Evolutionary conservation across 2,113 vertebrate species (phyloP).

Genomic region (Microtus pennsylvanicus): DNA sequence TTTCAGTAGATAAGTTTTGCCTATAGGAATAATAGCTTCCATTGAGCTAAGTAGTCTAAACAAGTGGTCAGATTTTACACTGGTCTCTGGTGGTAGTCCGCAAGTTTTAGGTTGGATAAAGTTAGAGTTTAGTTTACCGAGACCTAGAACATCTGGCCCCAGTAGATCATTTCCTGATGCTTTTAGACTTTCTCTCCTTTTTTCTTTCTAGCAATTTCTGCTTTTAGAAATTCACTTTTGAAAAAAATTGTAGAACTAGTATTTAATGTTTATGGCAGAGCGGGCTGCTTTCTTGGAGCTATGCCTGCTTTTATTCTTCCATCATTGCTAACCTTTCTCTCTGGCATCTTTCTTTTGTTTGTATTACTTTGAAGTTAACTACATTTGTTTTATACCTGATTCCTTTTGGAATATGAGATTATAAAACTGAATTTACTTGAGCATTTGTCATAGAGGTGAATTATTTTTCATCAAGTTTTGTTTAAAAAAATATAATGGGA

Average conservation of each 20-base stretch:
- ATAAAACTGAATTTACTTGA: slow-evolving; percentile 46
- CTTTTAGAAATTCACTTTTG: slow-evolving; percentile 80
- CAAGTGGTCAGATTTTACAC: slow-evolving; percentile 56
- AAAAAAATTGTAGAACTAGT: slow-evolving; percentile 79
- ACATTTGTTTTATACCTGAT: slow-evolving; percentile 68
- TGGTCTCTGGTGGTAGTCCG: slow-evolving; percentile 64
- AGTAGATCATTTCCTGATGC: slow-evolving; percentile 41
- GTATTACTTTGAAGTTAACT: slow-evolving; percentile 86
- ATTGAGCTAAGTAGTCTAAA: slow-evolving; percentile 39
- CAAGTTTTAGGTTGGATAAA: slow-evolving; percentile 62
- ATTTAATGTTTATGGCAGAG: slow-evolving; percentile 67
- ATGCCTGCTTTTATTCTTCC: slow-evolving; percentile 88
- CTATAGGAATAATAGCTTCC: background rate
- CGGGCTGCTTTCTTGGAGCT: slow-evolving; percentile 50
- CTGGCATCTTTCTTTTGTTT: slow-evolving; percentile 86
- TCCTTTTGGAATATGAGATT: slow-evolving; percentile 65
- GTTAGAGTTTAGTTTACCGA: slow-evolving; percentile 70
- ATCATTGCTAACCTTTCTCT: slow-evolving; percentile 85
- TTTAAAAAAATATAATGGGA: slow-evolving; percentile 58
- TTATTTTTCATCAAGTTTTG: background rate
- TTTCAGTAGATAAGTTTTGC: slow-evolving; percentile 48
- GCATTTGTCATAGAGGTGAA: slow-evolving; percentile 4
- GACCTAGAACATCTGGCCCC: background rate
- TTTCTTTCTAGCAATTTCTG: slow-evolving; percentile 61
- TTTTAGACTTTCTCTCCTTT: background rate